A percentile compares a stretch with the other conserved stretches of the same genome.
Conservation (phyloP, 1,140 invertebrate species). For the Calephelis virginiensis region DNA sequence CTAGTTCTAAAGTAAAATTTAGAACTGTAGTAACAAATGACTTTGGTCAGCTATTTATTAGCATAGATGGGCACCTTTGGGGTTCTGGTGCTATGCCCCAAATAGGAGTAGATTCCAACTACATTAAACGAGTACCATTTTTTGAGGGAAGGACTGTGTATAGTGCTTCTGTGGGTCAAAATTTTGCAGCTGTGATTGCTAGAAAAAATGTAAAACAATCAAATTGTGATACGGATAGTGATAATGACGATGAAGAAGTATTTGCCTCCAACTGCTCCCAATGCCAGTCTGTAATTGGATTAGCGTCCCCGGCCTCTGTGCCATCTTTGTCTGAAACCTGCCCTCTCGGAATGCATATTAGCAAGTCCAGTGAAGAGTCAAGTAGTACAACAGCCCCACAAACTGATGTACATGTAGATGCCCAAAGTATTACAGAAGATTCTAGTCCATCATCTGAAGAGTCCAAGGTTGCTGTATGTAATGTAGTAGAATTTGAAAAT, state of each 20-base stretch:
- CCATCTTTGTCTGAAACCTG: constrained; percentile 74
- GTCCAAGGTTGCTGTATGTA: constrained; percentile 68
- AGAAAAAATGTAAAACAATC: constrained; percentile 79
- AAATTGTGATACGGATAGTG: constrained; percentile 80
- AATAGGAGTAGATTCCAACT: constrained; percentile 80
- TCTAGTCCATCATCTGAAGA: constrained; percentile 76
- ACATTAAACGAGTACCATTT: constrained; percentile 83
- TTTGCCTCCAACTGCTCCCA: constrained; percentile 83
- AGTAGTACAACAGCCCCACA: constrained; percentile 74
- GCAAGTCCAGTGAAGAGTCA: constrained; percentile 77
- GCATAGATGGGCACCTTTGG: constrained; percentile 86
- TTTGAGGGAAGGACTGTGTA: constrained; percentile 83
- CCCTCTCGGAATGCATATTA: constrained; percentile 71
- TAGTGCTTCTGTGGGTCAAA: constrained; percentile 81
- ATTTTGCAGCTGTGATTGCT: constrained; percentile 85
- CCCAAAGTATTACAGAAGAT: constrained; percentile 79
- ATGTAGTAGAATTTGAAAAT: constrained; percentile 42
- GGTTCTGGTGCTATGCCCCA: constrained; percentile 85
- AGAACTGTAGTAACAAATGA: constrained; percentile 81
- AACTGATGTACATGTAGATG: constrained; percentile 68
- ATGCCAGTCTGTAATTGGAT: constrained; percentile 77
- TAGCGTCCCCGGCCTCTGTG: constrained; percentile 76
- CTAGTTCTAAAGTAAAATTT: constrained; percentile 81
- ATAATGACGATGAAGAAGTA: constrained; percentile 82
- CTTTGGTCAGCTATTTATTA: constrained; percentile 82